Percentiles rank a stretch among this genome's conserved stretches.
Evolutionary conservation across 64 coral and sea anemone species (phyloP).

Genomic region (Actinia tenebrosa): DNA sequence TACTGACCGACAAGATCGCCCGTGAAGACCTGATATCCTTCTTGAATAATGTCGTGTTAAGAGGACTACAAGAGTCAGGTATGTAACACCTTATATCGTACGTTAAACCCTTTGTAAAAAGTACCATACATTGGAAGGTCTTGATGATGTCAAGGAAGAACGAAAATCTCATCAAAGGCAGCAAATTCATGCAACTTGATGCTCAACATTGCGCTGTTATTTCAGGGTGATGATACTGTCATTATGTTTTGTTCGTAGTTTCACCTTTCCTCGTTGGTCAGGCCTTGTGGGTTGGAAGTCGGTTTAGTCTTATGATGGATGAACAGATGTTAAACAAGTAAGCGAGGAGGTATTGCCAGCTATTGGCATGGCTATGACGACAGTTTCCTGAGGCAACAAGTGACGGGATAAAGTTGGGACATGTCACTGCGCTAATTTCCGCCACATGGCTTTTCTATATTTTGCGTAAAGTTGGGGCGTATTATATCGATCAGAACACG

Average conservation of each 20-base stretch:
- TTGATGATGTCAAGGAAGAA: no score
- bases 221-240: background rate
- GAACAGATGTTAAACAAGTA: conserved; percentile 78
- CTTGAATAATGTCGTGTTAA: conserved; percentile 86
- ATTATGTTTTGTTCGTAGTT: conserved; percentile 29
- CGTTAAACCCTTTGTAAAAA: no score
- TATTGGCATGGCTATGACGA: background rate
- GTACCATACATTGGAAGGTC: no score
- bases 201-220: background rate
- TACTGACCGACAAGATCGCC: conserved; percentile 82
- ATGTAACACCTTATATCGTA: no score
- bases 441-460: no score
- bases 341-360: background rate
- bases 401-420: no score
- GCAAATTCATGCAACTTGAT: no score
- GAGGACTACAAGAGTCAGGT: conserved; percentile 81
- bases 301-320: conserved; percentile 77
- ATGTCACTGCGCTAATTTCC: no score
- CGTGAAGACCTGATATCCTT: conserved; percentile 72
- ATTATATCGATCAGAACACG: background rate
- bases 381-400: background rate
- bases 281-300: conserved; percentile 91
- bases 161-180: background rate
- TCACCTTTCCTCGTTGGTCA: conserved; percentile 97
- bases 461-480: background rate